Evolutionary conservation across 1,140 invertebrate species (phyloP), one percentile per base, ranked within the genome.

Genomic region (Acromyrmex charruanus): DNA sequence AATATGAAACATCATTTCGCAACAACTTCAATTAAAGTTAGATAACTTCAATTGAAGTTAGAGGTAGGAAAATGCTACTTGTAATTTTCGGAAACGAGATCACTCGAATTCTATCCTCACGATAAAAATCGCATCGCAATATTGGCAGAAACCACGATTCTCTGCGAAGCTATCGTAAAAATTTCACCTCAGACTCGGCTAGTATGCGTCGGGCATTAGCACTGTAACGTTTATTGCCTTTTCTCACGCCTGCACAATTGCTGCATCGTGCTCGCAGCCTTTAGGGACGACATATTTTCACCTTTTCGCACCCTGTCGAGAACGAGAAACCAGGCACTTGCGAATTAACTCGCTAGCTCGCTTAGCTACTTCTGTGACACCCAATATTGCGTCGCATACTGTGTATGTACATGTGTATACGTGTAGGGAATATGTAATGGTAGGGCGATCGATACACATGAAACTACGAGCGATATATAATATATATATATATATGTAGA

Each of bases 381-480:
- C 65, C 39, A 61, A 63, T 84, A 75, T 18, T 71, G 51, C 18
- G 28, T 85, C 61, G 39, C 44, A 81, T 86, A 61, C 39, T 21
- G 25, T 82, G n/a, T 69, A 1, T 86, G 25, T 49, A 4, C n/a
- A 3, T 68, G 25, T 75, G 14, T 44, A 39, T 61, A 51, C n/a
- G 55, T 51, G 77, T 84, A 7, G 25, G 68, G 58, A 69, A 16
- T 25, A 85, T 81, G 65, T 85, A 55, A 49, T 53, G 81, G 39
- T 53, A 82, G 44, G 53, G 58, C 61, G 69, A 88, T 87, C 77
- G 87, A 88, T 88, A 86, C 63, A 63, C 82, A 66, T 72, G 75
- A 69, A 89, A 88, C 88, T 89, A 88, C 88, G 44, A 87, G 53
- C 69, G 69, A 77, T 75, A 80, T 35, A 35, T 53, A 18, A 49